Evolutionary conservation across 2,113 vertebrate species (phyloP).

Genomic region (Cyprichromis sp.): DNA sequence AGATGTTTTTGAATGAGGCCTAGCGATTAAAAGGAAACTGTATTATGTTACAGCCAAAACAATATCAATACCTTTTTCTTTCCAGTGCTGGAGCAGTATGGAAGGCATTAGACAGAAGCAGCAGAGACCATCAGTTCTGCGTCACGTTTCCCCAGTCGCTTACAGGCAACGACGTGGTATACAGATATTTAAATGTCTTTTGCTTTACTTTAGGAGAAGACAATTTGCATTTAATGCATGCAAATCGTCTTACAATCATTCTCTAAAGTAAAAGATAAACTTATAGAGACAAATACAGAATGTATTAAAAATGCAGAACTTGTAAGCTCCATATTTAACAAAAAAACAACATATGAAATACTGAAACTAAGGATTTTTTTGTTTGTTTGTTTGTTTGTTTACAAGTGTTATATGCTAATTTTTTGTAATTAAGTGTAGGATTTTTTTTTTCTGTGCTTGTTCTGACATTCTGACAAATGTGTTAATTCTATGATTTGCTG

Average conservation of each 20-base stretch:
- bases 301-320: neutral
- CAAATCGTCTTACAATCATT: neutral
- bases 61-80: neutral
- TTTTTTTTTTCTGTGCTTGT: neutral
- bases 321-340: neutral
- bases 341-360: neutral
- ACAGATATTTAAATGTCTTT: neutral
- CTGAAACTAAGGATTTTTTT: neutral
- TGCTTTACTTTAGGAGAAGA: neutral
- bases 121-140: conserved; percentile 67
- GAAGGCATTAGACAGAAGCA: conserved; percentile 28
- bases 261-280: neutral
- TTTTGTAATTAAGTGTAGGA: neutral
- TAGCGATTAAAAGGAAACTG: neutral
- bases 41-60: neutral
- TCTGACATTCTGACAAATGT: neutral
- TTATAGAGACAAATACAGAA: neutral
- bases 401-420: neutral
- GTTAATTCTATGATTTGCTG: neutral
- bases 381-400: neutral
- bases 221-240: neutral
- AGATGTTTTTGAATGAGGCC: neutral
- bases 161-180: conserved; percentile 8
- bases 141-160: conserved; percentile 19
- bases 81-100: conserved; percentile 9